Conservation (phyloP, 2,797 vertebrate genomes). For the Podarcis lilfordi region DNA sequence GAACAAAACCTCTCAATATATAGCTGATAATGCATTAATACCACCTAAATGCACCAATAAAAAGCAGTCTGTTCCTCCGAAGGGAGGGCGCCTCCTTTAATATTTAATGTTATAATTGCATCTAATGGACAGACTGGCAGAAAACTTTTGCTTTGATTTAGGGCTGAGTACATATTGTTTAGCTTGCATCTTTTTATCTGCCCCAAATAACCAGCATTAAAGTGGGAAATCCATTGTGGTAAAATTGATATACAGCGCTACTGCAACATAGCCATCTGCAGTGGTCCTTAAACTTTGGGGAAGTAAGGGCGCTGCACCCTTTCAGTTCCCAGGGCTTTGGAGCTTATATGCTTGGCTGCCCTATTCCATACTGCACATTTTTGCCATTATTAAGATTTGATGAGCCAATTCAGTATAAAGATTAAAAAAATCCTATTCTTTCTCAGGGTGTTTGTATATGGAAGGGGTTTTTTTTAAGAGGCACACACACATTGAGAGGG, state of each 20-base stretch:
- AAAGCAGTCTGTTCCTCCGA: conserved; percentile 64
- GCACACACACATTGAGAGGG: not conserved
- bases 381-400: not conserved
- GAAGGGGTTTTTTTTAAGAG: not conserved
- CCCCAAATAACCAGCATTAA: conserved; percentile 49
- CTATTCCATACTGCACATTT: not conserved
- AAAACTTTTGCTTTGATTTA: conserved; percentile 61
- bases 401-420: not conserved
- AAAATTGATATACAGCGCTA: not conserved
- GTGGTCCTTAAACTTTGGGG: conserved; percentile 5
- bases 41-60: conserved; percentile 53
- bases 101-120: conserved; percentile 87
- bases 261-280: not conserved
- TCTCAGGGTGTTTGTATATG: not conserved
- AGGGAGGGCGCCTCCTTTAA: conserved; percentile 75
- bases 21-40: conserved; percentile 67
- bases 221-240: conserved; percentile 4
- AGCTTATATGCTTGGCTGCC: not conserved
- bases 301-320: not conserved
- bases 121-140: conserved; percentile 77
- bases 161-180: conserved; percentile 46
- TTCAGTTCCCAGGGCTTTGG: not conserved
- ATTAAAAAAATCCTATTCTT: conserved; percentile 2
- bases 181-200: conserved; percentile 34
- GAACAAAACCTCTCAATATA: not conserved